These are phyloP conservation scores for Geothlypis trichas DNA, from an alignment of 2,113 vertebrate species.

Conservation along the genomic window DNA sequence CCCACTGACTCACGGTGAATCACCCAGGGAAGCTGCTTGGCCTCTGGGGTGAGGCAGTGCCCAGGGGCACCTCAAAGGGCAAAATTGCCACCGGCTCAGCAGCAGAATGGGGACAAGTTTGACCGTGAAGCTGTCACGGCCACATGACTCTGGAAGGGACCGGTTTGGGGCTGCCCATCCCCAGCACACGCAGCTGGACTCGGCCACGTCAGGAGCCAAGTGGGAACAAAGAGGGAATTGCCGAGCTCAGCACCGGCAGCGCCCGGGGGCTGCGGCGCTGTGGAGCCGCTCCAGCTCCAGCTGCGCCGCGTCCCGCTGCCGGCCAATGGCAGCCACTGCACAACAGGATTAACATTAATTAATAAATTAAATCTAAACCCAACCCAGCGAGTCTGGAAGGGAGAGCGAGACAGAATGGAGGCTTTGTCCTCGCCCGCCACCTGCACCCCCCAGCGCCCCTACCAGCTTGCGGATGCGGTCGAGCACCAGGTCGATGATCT, in stretches of 20 bases:
- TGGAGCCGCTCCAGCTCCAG: not conserved
- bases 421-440: not conserved
- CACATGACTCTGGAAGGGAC: not conserved
- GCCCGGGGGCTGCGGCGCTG: not conserved
- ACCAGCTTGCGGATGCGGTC: not conserved
- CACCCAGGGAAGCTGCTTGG: not conserved
- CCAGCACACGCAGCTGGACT: not conserved
- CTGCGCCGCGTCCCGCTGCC: not conserved
- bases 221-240: conserved; percentile 21
- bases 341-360: conserved; percentile 22
- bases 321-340: conserved; percentile 15
- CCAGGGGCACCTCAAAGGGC: not conserved
- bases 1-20: not conserved
- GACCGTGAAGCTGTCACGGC: not conserved
- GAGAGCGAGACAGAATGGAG: not conserved
- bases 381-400: not conserved
- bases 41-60: not conserved
- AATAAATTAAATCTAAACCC: conserved; percentile 16
- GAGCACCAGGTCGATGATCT: conserved; percentile 69
- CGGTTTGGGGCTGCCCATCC: not conserved
- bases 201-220: not conserved
- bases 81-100: not conserved
- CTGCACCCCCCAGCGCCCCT: too few species aligned
- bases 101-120: not conserved
- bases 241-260: not conserved